These are phyloP conservation scores for Lepidurus apus DNA, from an alignment of 1,140 invertebrate species.

Conservation along the genomic window DNA sequence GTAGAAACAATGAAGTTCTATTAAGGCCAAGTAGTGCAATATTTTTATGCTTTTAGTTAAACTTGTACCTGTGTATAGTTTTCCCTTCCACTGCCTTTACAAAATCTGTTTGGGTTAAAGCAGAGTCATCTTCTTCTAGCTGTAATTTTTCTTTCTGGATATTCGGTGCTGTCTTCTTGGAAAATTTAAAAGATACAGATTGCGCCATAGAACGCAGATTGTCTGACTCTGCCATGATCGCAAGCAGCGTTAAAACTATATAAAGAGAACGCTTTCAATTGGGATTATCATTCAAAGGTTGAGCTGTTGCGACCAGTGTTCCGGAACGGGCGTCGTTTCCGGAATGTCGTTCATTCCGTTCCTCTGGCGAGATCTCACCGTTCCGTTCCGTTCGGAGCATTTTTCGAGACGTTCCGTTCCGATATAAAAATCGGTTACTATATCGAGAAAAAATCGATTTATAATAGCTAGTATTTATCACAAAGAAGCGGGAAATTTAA, in stretches of 20 bases:
- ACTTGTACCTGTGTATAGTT: constrained; percentile 1
- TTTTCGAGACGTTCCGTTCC: too few relatives aligned
- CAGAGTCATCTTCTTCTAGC: background rate
- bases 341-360: too few relatives aligned
- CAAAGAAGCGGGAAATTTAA: too few relatives aligned
- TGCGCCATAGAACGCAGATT: background rate
- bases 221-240: background rate
- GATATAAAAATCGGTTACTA: too few relatives aligned
- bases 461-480: too few relatives aligned
- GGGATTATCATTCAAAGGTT: too few relatives aligned
- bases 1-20: constrained; percentile 11
- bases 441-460: too few relatives aligned
- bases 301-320: too few relatives aligned
- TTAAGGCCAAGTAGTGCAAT: constrained; percentile 26
- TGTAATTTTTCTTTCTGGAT: background rate
- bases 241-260: background rate
- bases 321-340: too few relatives aligned
- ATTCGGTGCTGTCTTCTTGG: background rate
- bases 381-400: too few relatives aligned
- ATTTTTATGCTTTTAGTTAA: background rate
- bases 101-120: background rate
- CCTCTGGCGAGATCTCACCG: too few relatives aligned
- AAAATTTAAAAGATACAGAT: background rate
- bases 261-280: background rate
- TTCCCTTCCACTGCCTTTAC: background rate